A percentile compares a stretch with the other conserved stretches of the same genome.
phyloP scores from a whole-genome alignment of 2,888 invertebrate genomes.

The Cantharis rustica region DNA sequence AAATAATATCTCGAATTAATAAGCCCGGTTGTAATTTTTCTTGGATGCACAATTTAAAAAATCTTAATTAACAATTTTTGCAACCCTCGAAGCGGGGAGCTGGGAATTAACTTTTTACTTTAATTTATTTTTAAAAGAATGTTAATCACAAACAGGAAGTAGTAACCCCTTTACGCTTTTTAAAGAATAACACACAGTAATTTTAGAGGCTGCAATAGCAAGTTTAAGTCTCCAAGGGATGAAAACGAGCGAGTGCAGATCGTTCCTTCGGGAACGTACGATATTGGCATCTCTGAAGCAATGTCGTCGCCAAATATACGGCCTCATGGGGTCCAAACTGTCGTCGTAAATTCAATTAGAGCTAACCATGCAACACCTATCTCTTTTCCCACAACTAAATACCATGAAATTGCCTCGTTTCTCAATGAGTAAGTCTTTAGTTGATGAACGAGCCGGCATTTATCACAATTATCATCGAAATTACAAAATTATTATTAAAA shows the following conservation, averaged over 20 bases:
- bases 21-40: neutral
- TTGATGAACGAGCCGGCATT: conserved; percentile 5
- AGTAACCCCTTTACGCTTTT: conserved; percentile 11
- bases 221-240: conserved; percentile 27
- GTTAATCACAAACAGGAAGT: neutral
- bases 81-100: neutral
- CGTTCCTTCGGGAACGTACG: conserved; percentile 52
- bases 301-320: conserved; percentile 56
- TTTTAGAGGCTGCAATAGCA: conserved; percentile 9
- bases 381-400: conserved; percentile 23
- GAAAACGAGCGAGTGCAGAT: conserved; percentile 45
- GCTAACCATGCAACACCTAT: conserved; percentile 44
- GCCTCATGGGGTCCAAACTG: conserved; percentile 54
- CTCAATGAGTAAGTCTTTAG: conserved; percentile 19
- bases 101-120: neutral
- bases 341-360: conserved; percentile 56
- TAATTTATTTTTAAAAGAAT: neutral
- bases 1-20: neutral
- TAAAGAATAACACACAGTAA: conserved; percentile 15
- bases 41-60: neutral
- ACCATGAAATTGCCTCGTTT: conserved; percentile 8
- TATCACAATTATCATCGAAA: neutral
- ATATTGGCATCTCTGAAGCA: conserved; percentile 55
- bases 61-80: neutral
- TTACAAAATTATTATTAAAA: neutral